A percentile compares a stretch with the other conserved stretches of the same genome.
phyloP scores from a whole-genome alignment of 2,888 invertebrate genomes.

The Scelioninae gen. 2 region DNA sequence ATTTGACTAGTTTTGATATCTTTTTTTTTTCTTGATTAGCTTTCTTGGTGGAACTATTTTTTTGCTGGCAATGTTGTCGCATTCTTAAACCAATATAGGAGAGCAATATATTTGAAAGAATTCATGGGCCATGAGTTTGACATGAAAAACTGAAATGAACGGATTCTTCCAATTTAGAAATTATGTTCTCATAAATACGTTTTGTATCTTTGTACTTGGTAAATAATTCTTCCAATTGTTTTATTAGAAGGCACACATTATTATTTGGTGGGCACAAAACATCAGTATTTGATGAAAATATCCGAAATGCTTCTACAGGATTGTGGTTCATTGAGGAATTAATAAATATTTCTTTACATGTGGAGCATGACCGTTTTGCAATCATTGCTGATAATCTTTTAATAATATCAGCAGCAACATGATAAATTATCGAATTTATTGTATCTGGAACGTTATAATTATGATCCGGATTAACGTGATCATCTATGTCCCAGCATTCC shows the following conservation, averaged over 20 bases:
- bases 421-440: too few relatives aligned
- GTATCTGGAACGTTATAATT: too few relatives aligned
- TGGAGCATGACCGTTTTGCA: too few relatives aligned
- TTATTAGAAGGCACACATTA: constrained; percentile 1
- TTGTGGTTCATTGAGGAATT: background rate
- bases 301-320: background rate
- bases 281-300: constrained; percentile 1
- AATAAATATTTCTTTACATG: background rate
- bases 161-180: background rate
- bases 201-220: background rate
- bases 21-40: background rate
- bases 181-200: background rate
- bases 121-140: background rate
- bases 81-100: constrained; percentile 3
- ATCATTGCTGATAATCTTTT: too few relatives aligned
- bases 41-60: constrained; percentile 2
- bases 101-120: background rate
- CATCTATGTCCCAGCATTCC: too few relatives aligned
- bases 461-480: too few relatives aligned
- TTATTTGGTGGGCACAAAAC: background rate
- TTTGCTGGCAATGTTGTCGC: constrained; percentile 5
- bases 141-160: constrained; percentile 1
- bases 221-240: constrained; percentile 7
- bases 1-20: constrained; percentile 2
- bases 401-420: too few relatives aligned